Percentiles rank a stretch among this genome's conserved stretches.
phyloP scores from a whole-genome alignment of 2,113 vertebrate species.

The Poicephalus gulielmi region DNA sequence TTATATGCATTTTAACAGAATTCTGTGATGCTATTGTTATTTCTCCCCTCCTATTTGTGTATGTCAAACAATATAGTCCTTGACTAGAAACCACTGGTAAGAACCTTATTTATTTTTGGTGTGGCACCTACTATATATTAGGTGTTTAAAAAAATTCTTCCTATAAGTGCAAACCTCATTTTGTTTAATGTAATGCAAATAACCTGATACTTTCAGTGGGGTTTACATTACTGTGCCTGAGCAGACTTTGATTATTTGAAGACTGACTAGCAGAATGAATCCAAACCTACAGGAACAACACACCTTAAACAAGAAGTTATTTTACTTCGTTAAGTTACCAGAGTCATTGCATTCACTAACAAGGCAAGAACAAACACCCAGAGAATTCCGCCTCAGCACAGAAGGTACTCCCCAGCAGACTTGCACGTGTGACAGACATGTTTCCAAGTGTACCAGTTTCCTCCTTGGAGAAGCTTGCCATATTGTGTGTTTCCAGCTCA shows the following conservation, averaged over 20 bases:
- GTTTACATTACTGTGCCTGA: not conserved
- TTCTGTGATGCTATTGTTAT: not conserved
- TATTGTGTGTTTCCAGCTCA: not conserved
- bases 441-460: rapidly evolving
- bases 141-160: not conserved
- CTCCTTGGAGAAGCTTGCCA: not conserved
- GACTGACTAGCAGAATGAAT: not conserved
- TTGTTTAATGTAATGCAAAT: not conserved
- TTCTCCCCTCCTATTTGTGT: not conserved
- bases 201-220: not conserved
- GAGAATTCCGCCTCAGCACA: not conserved
- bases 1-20: not conserved
- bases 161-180: not conserved
- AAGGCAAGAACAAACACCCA: not conserved
- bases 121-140: not conserved
- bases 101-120: not conserved
- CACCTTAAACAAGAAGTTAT: not conserved
- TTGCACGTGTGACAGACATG: not conserved
- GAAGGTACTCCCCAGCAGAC: not conserved
- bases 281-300: not conserved
- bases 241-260: not conserved
- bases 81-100: not conserved
- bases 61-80: not conserved
- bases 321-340: not conserved
- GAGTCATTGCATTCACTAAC: not conserved